phyloP scores from a whole-genome alignment of 2,888 invertebrate genomes.

The Drosophila mimetica region DNA sequence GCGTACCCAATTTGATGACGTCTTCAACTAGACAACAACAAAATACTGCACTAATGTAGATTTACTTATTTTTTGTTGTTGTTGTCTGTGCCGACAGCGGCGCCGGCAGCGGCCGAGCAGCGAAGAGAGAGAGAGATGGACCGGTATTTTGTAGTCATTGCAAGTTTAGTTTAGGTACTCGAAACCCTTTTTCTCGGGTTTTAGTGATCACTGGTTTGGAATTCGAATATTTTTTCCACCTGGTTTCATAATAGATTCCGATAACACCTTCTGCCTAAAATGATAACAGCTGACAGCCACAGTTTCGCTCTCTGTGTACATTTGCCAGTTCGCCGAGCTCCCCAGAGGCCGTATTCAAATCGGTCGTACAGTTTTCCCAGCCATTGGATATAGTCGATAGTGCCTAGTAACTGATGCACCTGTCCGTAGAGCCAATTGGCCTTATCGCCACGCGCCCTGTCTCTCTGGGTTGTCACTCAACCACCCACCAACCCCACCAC shows the following conservation, averaged over 20 bases:
- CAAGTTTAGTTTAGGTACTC: slow-evolving; percentile 7
- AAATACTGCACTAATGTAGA: slow-evolving; percentile 47
- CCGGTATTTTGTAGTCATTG: slow-evolving; percentile 45
- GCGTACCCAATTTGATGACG: slow-evolving; percentile 75
- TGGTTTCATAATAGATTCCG: slow-evolving; percentile 33
- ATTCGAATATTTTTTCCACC: slow-evolving; percentile 6
- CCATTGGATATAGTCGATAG: slow-evolving; percentile 32
- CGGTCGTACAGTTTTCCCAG: slow-evolving; percentile 28
- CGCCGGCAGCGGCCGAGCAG: slow-evolving; percentile 9
- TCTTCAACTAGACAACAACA: slow-evolving; percentile 65
- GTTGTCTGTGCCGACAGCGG: slow-evolving; percentile 12
- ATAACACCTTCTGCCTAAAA: slow-evolving; percentile 25
- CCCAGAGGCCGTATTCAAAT: slow-evolving; percentile 21
- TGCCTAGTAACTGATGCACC: slow-evolving; percentile 58
- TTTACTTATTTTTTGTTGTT: slow-evolving; percentile 16
- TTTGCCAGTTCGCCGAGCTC: slow-evolving; percentile 6
- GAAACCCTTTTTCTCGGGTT: slow-evolving; percentile 10
- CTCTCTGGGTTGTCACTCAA: slow-evolving; percentile 41
- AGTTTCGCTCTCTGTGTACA: slow-evolving; percentile 32
- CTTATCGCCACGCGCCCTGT: slow-evolving; percentile 55
- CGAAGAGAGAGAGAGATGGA: slow-evolving; percentile 43
- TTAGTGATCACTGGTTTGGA: slow-evolving; percentile 1
- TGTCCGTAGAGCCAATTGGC: slow-evolving; percentile 35
- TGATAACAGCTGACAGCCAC: slow-evolving; percentile 41
- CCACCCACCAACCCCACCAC: slow-evolving; percentile 16